Percentiles rank a stretch among this genome's conserved stretches.
Conservation (phyloP, 1,140 invertebrate species). For the Bombyx mandarina region DNA sequence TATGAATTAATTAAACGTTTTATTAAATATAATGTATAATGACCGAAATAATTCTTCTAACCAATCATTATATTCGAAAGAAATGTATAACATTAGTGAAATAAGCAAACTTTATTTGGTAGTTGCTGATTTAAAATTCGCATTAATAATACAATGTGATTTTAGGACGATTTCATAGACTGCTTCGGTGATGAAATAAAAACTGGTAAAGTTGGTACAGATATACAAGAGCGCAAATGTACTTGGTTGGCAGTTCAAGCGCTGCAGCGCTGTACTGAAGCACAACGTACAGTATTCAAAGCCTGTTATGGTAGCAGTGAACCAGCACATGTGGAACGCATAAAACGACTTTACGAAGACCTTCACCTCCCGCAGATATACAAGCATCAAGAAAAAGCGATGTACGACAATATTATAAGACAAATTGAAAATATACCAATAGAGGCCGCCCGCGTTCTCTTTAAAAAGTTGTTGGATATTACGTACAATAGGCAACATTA, state of each 20-base stretch:
- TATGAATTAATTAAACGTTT: too few species aligned
- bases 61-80: too few species aligned
- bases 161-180: conserved; percentile 86
- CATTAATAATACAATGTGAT: neutral
- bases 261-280: conserved; percentile 75
- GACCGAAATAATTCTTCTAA: too few species aligned
- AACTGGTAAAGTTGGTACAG: conserved; percentile 85
- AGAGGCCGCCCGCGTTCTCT: conserved; percentile 4
- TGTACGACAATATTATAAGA: conserved; percentile 11
- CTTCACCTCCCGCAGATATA: conserved; percentile 80
- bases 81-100: too few species aligned
- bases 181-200: conserved; percentile 81
- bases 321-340: conserved; percentile 73
- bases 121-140: too few species aligned
- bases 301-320: conserved; percentile 80
- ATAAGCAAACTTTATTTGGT: too few species aligned
- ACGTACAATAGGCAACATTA: conserved; percentile 9
- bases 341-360: conserved; percentile 83
- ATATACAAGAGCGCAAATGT: conserved; percentile 91
- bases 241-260: conserved; percentile 89
- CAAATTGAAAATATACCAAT: conserved; percentile 11
- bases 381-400: conserved; percentile 26
- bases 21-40: too few species aligned
- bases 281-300: conserved; percentile 77
- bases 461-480: conserved; percentile 6